Evolutionary conservation across 2,797 vertebrate species (phyloP), one percentile per base, ranked within the genome.

Genomic region (Etheostoma perlongum): DNA sequence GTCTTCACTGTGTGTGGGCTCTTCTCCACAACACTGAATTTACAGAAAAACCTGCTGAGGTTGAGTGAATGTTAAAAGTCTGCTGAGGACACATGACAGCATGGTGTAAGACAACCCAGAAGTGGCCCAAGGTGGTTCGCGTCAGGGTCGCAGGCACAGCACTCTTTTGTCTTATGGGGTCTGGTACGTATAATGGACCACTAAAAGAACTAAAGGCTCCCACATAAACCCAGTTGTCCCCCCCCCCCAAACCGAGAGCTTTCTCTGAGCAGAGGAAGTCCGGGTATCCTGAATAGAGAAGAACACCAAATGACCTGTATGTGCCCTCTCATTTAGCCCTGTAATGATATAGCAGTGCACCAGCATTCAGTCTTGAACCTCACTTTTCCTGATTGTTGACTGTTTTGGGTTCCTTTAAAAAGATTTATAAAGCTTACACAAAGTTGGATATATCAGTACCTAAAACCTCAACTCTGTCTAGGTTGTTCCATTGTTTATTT

Each of bases 251-350:
- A 63, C 69, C 51, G 51, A 78, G 58, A 4, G 78, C 81, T 91
- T 91, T 92, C 81, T 90, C 80, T 84, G 47, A 73, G 84, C 82
- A 83, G 85, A 83, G 85, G 84, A 92, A 83, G 87, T 85, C 23
- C 66, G 72, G 72, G 67, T 76, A 71, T 66, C 53, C 54, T 78
- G 80, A 85, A 76, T 72, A 60, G 78, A 85, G 65, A 86, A 74
- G 74, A 85, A 76, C 77, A 42, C 78, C 63, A 88, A 85, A 88
- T 86, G 46, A 72, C 78, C 84, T 81, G 75, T 73, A 47, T 75
- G 48, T 78, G 57, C 77, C 81, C 76, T 91, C 68, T 85, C 83
- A 90, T 93, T 91, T 87, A 82, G 83, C 63, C 47, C 73, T 57
- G 68, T 90, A 88, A 93, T 93, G 67, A 93, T 81, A 89, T 58